Percentiles rank a stretch among this genome's conserved stretches.
These are phyloP conservation scores for Drosophila takahashii DNA, from an alignment of 1,140 invertebrate species.

Conservation along the genomic window DNA sequence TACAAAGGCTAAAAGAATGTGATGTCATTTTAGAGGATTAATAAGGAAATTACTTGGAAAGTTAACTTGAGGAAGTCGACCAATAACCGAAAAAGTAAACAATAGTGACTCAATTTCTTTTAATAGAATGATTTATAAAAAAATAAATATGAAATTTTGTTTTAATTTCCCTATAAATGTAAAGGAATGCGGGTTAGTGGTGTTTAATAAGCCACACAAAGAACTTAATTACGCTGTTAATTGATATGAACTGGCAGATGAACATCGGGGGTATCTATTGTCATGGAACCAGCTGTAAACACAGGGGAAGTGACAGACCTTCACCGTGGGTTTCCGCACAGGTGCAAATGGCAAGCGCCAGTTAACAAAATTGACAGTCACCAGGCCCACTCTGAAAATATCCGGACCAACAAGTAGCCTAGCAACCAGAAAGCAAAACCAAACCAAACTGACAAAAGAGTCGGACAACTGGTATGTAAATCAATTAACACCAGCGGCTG, in stretches of 20 bases:
- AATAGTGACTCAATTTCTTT: neutral
- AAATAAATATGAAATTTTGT: neutral
- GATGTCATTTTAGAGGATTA: neutral
- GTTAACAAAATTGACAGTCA: conserved; percentile 9
- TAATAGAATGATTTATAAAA: neutral
- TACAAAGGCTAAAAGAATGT: neutral
- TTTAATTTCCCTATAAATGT: neutral
- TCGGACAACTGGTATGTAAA: conserved; percentile 25
- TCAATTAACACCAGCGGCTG: conserved; percentile 48
- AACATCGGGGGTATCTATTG: neutral
- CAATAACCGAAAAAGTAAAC: neutral
- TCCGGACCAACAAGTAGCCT: conserved; percentile 12
- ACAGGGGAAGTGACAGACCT: conserved; percentile 3
- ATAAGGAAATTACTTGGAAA: neutral
- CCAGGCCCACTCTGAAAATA: conserved; percentile 1
- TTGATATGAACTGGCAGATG: neutral
- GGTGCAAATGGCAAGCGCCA: conserved; percentile 27
- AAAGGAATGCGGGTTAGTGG: conserved; percentile 2
- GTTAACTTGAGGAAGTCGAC: neutral
- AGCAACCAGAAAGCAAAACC: conserved; percentile 12
- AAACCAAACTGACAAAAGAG: conserved; percentile 3
- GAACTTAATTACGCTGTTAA: conserved; percentile 6
- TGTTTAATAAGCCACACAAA: conserved; percentile 20
- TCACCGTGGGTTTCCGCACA: conserved; percentile 1
- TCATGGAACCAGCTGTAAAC: conserved; percentile 17